Base-by-base conservation (phyloP, 2,797 vertebrate genomes). In the Poecilia picta region DNA sequence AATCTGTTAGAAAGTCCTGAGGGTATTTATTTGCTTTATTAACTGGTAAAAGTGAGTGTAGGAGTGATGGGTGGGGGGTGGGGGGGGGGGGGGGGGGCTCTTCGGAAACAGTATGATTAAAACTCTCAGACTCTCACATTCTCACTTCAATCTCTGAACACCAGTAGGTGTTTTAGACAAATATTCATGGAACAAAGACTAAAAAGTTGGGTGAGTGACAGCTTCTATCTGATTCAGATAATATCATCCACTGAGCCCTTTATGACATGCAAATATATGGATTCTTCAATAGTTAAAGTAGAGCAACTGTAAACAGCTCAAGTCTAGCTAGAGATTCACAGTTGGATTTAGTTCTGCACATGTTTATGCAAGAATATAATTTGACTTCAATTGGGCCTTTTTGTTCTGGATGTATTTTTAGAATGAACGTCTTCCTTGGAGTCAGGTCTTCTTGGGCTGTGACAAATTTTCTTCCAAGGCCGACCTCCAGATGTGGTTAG, bases 1-100 rank as follows among this genome's bases (percentile, higher is more conserved):
- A 23, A 49, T 76, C 55, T 13, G 72, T 64, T 64, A 82, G 62
- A 85, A 74, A 73, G 73, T 59, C 75, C 75, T 43, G 23, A 64
- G 78, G 76, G 76, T 80, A 71, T 88, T 83, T 81, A 84, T 68
- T 83, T 83, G 81, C 89, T 82, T 87, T 74, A 79, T 90, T 84
- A 87, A 91, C 83, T 77, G 86, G 83, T 81, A 74, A 86, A 88
- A 86, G 81, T 83, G 49, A 72, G 73, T 83, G 76, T 36, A 72
- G 68, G 57, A 51, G 2, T 25, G 36, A 81, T 83, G 83, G 89
- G n/a, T n/a, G n/a, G n/a, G n/a, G n/a, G 85, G 68, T 4, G 4
- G 1, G 5, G 13, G 4, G 15, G 41, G 41, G 2, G 8, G 90
- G 90, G 2, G 43, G 82, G 91, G 72, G 79, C 76, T 85, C 74